Evolutionary conservation across 1,140 invertebrate genomes (phyloP), one percentile per base, ranked within the genome.

Genomic region (Pomacea maculata): DNA sequence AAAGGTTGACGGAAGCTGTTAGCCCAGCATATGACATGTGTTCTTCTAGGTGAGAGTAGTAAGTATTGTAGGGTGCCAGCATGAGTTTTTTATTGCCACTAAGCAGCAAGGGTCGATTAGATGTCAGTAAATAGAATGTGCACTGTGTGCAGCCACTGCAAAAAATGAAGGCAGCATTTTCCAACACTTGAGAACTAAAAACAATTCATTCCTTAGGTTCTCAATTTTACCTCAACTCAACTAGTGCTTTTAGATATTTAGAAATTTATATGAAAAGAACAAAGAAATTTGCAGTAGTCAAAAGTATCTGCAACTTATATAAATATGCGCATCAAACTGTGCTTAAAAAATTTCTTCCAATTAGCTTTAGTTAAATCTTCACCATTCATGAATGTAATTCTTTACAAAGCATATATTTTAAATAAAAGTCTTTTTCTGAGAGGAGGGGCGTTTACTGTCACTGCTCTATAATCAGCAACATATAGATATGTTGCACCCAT

Each of bases 61-160:
- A 86, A 17, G 91, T 91, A 82, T 91, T 88, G 83, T 90, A 92
- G 9, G 91, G 91, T 15, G 89, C 91, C 73, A 92, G 83, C 15
- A 85, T 78, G 34, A 92, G 80, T 21, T 86, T 82, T 64, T 90
- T 89, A 85, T 91, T 91, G 5, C 89, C 89, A 68, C 86, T 86
- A 14, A 91, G 85, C 25, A 92, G 78, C 52, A 91, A 79, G 1
- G 91, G 91, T 21, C 88, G 87, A 61, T 87, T 87, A 25, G 91
- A 90, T 19, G 90, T 92, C 55, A 91, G 80, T 11, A 92, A 78
- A 79, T 92, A 86, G n/a, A 92, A 80, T 6, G 85, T 88, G 80
- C 90, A 91, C 29, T 87, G 79, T 15, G 87, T 88, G 74, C 88
- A 88, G 19, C 86, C 87, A 86, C 90, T 91, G 86, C 64, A 86